phyloP scores from a whole-genome alignment of 2,113 vertebrate genomes.

The Accipiter cooperii region DNA sequence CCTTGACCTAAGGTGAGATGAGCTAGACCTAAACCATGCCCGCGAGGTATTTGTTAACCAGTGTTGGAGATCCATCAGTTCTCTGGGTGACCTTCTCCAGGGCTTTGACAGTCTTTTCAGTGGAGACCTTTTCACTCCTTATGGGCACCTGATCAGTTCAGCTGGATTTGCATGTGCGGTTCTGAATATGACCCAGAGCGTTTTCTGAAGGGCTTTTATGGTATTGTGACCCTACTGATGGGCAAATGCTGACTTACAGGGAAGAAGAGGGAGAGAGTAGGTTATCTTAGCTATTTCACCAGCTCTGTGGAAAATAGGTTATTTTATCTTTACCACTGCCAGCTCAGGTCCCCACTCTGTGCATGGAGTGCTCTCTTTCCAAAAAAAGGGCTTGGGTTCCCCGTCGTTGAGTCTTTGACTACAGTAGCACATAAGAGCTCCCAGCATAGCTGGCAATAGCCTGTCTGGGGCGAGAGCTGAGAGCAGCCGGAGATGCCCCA shows the following conservation, averaged over 20 bases:
- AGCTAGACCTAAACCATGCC: neutral
- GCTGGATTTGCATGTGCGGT: rapidly evolving
- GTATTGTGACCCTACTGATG: neutral
- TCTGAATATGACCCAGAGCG: neutral
- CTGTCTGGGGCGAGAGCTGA: neutral
- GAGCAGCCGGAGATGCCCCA: neutral
- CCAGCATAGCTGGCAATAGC: neutral
- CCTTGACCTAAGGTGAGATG: neutral
- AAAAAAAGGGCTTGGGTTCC: neutral
- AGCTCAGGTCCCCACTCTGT: neutral
- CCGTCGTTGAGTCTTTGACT: neutral
- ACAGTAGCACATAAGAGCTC: rapidly evolving
- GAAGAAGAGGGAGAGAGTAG: neutral
- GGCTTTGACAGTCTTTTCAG: neutral
- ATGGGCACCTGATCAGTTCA: rapidly evolving
- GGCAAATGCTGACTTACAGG: neutral
- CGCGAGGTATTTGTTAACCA: neutral
- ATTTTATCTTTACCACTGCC: neutral
- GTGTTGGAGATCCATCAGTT: neutral
- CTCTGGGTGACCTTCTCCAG: neutral
- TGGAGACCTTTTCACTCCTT: neutral
- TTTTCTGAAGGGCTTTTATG: neutral
- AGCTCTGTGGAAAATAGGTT: neutral
- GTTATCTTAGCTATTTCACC: neutral
- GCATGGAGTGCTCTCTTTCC: neutral